Evolutionary conservation across 2,113 vertebrate species (phyloP), one percentile per base, ranked within the genome.

Genomic region (Donacobius atricapilla): DNA sequence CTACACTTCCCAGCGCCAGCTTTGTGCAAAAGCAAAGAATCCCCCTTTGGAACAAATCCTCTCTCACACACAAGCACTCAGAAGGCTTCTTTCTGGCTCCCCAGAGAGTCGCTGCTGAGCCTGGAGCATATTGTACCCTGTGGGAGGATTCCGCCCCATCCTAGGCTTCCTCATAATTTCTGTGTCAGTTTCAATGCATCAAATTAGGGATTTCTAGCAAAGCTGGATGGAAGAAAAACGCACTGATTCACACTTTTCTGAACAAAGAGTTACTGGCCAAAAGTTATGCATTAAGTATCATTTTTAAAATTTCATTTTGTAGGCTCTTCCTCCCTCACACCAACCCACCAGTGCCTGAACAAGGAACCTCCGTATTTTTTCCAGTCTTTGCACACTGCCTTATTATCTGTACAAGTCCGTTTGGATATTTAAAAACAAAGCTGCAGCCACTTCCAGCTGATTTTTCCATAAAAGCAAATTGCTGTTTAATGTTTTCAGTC

Each of bases 131-230:
- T 72, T 91, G 87, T n/a, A 60, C 47, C 40, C 15, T 11, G 70
- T 87, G 75, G 94, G 90, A 96, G 78, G 81, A 76, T 79, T 90
- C 85, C 0, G 1, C 45, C 69, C 78, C 82, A 3, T 71, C 73
- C 76, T 53, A 30, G 86, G n/a, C 50, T 83, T 79, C 70, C 57
- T 90, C 66, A 68, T 78, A 64, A 95, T 93, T 94, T 96, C 61
- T 68, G 4, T 85, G 87, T 85, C 94, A 84, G 37, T 82, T 85
- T 48, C 50, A 91, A 82, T 79, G 60, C 21, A 90, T 69, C 88
- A 93, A 76, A 85, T 82, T 35, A 82, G 81, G 44, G 44, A 53
- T 72, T 90, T 94, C 81, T 72, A 93, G 78, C 58, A 83, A 88
- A 87, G 58, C 40, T 77, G 45, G 58, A 31, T 54, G 45, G 58